Evolutionary conservation across 2,797 vertebrate genomes (phyloP), one percentile per base, ranked within the genome.

Genomic region (Danionella dracula): DNA sequence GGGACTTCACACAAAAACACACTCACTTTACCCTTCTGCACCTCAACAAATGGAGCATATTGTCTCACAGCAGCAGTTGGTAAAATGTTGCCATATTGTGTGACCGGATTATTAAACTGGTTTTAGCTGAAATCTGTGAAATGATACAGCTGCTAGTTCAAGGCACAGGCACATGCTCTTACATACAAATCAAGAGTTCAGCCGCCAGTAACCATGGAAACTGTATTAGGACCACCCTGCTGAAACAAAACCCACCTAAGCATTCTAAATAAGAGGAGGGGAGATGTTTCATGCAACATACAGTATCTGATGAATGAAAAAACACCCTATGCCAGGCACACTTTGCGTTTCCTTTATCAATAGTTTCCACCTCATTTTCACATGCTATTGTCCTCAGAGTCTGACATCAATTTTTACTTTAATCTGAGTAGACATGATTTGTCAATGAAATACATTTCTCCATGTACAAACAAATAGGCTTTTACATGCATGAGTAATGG

Each of bases 51-150:
- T 70, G 45, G 62, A 72, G 62, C 66, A 51, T 69, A 35, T 54
- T 71, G 29, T 66, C 66, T 76, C 61, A 72, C 56, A 76, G 48
- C 74, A 66, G 70, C 70, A 72, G 73, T 70, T 40, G 70, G 74
- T 59, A 72, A 76, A 72, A 59, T 51, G 68, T 68, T 76, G 49
- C 58, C 74, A 76, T 76, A 72, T 76, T 76, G 70, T 70, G 70
- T 65, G 63, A 53, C 44, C 45, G 56, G 74, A 76, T 72, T 72
- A 64, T 68, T 66, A 75, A 66, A 65, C 58, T 69, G 57, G 66
- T 66, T 72, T 76, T 72, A 60, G 70, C 46, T 62, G 56, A 70
- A 72, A 76, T 72, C 56, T 76, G 66, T 75, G 66, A 76, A 72
- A 76, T 19, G 12, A 44, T 72, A 65, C 62, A 72, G 70, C 71